Base-by-base conservation (phyloP, 1,140 invertebrate species). In the Rhagoletis zephyria region DNA sequence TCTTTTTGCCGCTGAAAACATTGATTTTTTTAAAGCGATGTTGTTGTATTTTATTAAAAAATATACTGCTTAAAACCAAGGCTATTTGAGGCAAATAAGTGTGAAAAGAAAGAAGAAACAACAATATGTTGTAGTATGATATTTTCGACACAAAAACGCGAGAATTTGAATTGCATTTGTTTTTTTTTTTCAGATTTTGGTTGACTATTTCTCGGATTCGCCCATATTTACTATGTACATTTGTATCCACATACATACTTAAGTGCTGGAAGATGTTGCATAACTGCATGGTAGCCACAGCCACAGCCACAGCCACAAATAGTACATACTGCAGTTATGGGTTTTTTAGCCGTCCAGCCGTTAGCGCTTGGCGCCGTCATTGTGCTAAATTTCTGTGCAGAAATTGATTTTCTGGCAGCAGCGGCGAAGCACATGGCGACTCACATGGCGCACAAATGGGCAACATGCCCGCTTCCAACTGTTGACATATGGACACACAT, bases 341-440 rank as follows among this genome's bases (percentile, higher is more conserved):
- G 48, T 19, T 81, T 81, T 81, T 81, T 19, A 30, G 19, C 74
- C 56, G 74, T 56, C 48, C 48, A 81, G 48, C 74, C 16, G 48
- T 51, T 56, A n/a, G 16, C 74, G 74, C n/a, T 81, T 81, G 74
- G 74, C 74, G 74, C 74, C 74, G 74, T n/a, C 48, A 56, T 81
- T 81, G 74, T 81, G 74, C 74, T 81, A 51, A 81, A 81, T 81
- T 56, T 81, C 48, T 81, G 74, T 56, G 48, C 74, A 59, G 19
- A 59, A 81, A 81, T 81, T 81, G 74, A 81, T 81, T 81, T 81
- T 81, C 74, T 81, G 74, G 74, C 74, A 81, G 45, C 45, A 81
- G 56, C 16, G 45, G 74, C 9, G 48, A 56, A 81, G 42, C 48
- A 56, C 19, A 30, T 30, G 30, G 30, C 74, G 45, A 81, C 74